Base-by-base conservation (phyloP, 2,888 invertebrate genomes). In the Zhuqinia jingwanae region DNA sequence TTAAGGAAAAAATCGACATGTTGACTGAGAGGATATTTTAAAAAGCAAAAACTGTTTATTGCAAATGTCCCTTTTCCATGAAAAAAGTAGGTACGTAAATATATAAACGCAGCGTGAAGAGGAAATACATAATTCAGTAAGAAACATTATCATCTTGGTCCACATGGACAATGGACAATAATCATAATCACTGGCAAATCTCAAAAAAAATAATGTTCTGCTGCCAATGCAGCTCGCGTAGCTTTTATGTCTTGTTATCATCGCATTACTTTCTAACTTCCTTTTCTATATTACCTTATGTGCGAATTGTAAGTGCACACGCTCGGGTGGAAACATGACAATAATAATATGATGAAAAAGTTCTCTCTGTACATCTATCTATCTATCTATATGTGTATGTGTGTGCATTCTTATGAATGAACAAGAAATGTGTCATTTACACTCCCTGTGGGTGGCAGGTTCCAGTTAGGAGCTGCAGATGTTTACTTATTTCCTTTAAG, bases 381-480 rank as follows among this genome's bases (percentile, higher is more conserved):
- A n/a, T n/a, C n/a, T n/a, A n/a, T n/a, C n/a, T 36, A 36, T 36
- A 36, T n/a, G n/a, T n/a, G 36, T 6, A 36, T 3, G 5, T 36
- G 36, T 36, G 36, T 36, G 13, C 56, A 27, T 73, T 63, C 60
- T 42, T 60, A 60, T 50, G 65, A 79, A 79, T 50, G 65, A 50
- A 79, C 65, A 50, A 79, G 65, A 65, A 81, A 73, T 81, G 65
- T 79, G 81, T 56, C 81, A 73, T 56, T 81, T 56, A 20, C 42
- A 56, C 70, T 56, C 81, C 58, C 70, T 42, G 65, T 79, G 50
- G 68, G 81, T 81, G 81, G 70, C 81, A 81, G 70, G 70, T 81
- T 81, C 81, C 81, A 81, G 81, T 60, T 36, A 56, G 27, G 17
- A 65, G 65, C 22, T 53, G 76, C 83, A 83, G 83, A 83, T 83